A percentile compares a stretch with the other conserved stretches of the same genome.
Evolutionary conservation across 30 jellyfish, hydroid and myxozoan genomes (phyloP).

Genomic region (Rhopilema esculentum): DNA sequence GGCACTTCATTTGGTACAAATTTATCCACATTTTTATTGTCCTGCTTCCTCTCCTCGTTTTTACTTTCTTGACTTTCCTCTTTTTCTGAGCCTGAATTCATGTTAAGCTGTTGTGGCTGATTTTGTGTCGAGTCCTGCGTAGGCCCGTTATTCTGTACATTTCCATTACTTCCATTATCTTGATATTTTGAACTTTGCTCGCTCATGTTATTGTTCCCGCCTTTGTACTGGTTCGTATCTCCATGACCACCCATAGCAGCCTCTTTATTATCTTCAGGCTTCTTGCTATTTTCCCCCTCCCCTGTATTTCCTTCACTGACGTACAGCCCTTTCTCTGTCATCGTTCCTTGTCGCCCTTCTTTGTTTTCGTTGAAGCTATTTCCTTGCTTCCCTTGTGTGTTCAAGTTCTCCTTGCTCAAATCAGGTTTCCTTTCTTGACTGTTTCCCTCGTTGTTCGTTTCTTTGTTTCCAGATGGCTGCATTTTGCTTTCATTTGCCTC

Average conservation of each 20-base stretch:
- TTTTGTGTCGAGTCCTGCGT: neutral
- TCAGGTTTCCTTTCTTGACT: constrained; percentile 55
- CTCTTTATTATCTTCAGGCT: neutral
- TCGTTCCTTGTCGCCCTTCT: constrained; percentile 1
- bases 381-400: constrained; percentile 44
- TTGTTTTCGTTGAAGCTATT: constrained; percentile 4
- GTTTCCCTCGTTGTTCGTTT: constrained; percentile 13
- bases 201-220: neutral
- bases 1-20: constrained; percentile 12
- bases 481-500: constrained; percentile 1
- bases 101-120: neutral
- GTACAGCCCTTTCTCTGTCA: constrained; percentile 20
- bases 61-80: neutral
- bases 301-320: constrained; percentile 14
- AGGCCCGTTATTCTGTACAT: neutral
- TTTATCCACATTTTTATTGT: neutral
- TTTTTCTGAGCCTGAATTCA: neutral
- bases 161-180: neutral
- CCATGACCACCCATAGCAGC: neutral
- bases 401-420: constrained; percentile 49
- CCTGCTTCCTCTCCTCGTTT: neutral
- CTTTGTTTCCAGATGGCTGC: constrained; percentile 44
- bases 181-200: neutral
- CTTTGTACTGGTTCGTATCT: neutral
- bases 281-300: neutral